Percentiles rank a stretch among this genome's conserved stretches.
phyloP scores from a whole-genome alignment of 2,113 vertebrate genomes.

The Lepidothrix coronata region DNA sequence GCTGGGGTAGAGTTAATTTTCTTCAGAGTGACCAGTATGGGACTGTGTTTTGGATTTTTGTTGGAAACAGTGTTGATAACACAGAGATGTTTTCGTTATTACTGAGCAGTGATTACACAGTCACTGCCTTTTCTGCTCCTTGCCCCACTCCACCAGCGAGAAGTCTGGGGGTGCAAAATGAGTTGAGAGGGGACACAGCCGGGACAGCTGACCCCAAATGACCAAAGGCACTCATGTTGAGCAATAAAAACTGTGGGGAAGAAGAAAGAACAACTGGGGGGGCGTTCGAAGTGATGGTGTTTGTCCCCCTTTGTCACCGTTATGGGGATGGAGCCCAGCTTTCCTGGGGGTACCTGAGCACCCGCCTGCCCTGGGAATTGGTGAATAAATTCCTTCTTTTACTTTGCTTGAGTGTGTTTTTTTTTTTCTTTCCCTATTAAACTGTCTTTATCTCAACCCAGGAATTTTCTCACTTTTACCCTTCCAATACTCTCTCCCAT shows the following conservation, averaged over 20 bases:
- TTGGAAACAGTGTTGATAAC: background rate
- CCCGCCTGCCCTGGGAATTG: background rate
- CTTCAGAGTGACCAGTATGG: background rate
- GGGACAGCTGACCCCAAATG: background rate
- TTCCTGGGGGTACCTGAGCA: background rate
- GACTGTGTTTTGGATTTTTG: background rate
- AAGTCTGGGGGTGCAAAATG: too few relatives aligned
- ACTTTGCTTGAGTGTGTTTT: background rate
- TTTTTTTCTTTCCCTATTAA: background rate
- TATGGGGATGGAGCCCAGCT: accelerated
- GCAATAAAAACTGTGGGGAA: accelerated
- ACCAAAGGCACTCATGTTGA: background rate
- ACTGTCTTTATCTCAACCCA: background rate
- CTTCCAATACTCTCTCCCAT: background rate
- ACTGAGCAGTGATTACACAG: background rate
- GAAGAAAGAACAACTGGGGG: background rate
- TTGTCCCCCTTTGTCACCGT: background rate
- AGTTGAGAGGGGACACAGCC: background rate
- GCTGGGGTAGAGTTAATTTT: background rate
- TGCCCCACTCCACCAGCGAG: accelerated
- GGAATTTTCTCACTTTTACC: accelerated
- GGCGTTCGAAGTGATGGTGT: background rate
- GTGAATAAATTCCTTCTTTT: background rate
- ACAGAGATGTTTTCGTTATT: background rate
- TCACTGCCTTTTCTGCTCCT: background rate